phyloP scores from a whole-genome alignment of 2,113 vertebrate species.

The Amblyornis subalaris region DNA sequence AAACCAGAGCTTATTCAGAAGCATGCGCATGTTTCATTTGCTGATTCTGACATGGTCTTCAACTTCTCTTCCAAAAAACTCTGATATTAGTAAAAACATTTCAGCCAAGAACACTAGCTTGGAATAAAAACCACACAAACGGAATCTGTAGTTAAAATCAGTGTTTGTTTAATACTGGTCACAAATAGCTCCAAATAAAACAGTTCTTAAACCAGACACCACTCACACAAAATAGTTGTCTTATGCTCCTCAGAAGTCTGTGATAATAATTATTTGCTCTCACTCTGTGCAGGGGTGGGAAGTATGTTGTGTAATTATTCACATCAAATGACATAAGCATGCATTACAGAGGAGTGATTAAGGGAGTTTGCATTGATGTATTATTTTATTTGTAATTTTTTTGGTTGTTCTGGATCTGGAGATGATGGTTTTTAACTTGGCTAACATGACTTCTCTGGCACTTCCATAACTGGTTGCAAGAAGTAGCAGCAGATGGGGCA shows the following conservation, averaged over 20 bases:
- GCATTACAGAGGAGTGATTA: background rate
- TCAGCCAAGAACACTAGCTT: background rate
- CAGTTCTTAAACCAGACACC: background rate
- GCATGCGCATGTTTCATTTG: background rate
- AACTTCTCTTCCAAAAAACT: background rate
- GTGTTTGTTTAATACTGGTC: background rate
- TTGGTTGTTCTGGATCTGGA: background rate
- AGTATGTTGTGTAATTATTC: background rate
- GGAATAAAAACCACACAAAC: background rate
- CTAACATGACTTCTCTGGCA: background rate
- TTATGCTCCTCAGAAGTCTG: background rate
- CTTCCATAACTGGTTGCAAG: background rate
- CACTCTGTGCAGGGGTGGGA: background rate
- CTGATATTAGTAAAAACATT: background rate
- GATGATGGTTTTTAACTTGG: background rate
- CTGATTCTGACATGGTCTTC: background rate
- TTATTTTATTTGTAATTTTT: background rate
- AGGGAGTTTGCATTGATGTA: background rate
- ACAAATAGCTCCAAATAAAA: background rate
- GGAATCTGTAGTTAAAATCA: background rate
- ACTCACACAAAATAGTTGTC: background rate
- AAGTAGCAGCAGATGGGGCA: background rate
- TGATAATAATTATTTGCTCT: background rate
- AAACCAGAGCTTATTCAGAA: background rate
- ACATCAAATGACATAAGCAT: background rate